These are phyloP conservation scores for Ciconia nigra DNA, from an alignment of 2,797 vertebrate genomes.

Conservation along the genomic window DNA sequence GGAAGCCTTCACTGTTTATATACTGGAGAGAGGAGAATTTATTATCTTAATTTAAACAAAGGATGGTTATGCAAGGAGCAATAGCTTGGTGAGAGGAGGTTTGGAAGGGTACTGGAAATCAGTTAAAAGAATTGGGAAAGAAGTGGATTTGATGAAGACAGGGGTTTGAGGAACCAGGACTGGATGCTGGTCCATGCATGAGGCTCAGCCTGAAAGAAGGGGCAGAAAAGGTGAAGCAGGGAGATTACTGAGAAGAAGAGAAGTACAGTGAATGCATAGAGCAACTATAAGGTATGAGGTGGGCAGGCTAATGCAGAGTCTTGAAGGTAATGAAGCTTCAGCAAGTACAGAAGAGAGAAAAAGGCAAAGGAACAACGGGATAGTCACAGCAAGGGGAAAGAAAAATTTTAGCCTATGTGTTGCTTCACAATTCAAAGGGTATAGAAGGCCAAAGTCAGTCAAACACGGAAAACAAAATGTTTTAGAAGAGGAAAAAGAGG, in stretches of 20 bases:
- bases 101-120: background rate
- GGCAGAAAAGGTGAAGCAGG: background rate
- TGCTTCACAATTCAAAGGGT: background rate
- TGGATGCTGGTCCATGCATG: background rate
- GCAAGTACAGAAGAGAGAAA: background rate
- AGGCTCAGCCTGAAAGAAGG: background rate
- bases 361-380: background rate
- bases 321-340: background rate
- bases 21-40: background rate
- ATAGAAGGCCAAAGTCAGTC: background rate
- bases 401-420: accelerated
- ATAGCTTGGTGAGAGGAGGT: slow-evolving; percentile 5
- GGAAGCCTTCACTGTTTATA: background rate
- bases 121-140: background rate
- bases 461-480: background rate
- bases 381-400: background rate
- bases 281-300: background rate
- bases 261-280: background rate
- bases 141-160: background rate
- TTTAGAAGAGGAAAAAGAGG: background rate
- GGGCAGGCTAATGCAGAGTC: background rate
- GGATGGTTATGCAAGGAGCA: background rate
- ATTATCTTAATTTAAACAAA: background rate
- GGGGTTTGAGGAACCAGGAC: background rate
- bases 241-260: background rate